phyloP scores from a whole-genome alignment of 1,140 invertebrate genomes.

The Reticulitermes speratus region DNA sequence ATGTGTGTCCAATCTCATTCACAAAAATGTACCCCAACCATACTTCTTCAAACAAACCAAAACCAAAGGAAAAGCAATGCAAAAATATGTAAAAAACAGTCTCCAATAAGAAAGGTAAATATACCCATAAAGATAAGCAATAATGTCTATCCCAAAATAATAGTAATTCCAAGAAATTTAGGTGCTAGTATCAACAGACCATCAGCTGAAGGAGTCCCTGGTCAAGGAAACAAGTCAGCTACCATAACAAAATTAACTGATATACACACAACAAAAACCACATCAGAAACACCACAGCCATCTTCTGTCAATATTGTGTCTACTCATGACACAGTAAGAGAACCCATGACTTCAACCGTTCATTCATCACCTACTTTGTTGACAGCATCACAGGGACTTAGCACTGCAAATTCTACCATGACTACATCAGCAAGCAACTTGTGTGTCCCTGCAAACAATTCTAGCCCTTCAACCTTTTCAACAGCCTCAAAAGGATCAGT shows the following conservation, averaged over 20 bases:
- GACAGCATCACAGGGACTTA: not conserved
- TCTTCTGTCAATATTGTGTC: not conserved
- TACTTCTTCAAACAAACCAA: not conserved
- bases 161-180: not conserved
- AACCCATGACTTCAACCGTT: not conserved
- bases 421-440: not conserved
- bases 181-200: not conserved
- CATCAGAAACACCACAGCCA: not conserved
- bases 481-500: not conserved
- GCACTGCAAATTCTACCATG: not conserved
- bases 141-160: not conserved
- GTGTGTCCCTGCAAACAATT: not conserved
- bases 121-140: not conserved
- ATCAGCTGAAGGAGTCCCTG: too few relatives aligned
- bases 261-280: not conserved
- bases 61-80: not conserved
- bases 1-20: not conserved
- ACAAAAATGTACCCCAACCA: not conserved
- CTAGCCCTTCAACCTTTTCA: not conserved
- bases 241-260: too few relatives aligned
- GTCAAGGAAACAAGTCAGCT: too few relatives aligned
- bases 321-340: not conserved
- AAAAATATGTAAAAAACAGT: not conserved
- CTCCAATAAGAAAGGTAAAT: not conserved
- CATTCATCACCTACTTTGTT: not conserved